These are phyloP conservation scores for Lacanobia wlatinum DNA, from an alignment of 2,888 invertebrate genomes.

Conservation along the genomic window DNA sequence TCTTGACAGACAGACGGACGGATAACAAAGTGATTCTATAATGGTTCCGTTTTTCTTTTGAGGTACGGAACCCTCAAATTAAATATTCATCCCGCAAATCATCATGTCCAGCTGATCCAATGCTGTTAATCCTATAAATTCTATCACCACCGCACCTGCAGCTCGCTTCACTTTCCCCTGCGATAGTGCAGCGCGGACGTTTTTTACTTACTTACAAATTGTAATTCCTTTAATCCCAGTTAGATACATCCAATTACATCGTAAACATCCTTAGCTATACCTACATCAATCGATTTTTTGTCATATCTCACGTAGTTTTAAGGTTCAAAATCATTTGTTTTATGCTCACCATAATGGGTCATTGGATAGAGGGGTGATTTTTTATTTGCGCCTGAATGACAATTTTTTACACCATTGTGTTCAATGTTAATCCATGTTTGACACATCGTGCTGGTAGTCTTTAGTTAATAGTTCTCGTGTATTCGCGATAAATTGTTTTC, in stretches of 20 bases:
- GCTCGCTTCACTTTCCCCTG: slow-evolving; percentile 75
- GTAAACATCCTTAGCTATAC: slow-evolving; percentile 75
- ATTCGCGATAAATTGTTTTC: slow-evolving; percentile 76
- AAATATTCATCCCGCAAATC: slow-evolving; percentile 33
- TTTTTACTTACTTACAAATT: slow-evolving; percentile 89
- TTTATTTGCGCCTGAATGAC: slow-evolving; percentile 81
- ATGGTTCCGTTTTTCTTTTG: no score
- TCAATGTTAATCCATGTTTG: slow-evolving; percentile 88
- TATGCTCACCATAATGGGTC: slow-evolving; percentile 60
- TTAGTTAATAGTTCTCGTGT: slow-evolving; percentile 85
- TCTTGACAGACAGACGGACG: no score
- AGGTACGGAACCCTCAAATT: no score
- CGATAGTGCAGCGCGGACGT: slow-evolving; percentile 72
- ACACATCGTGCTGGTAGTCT: slow-evolving; percentile 84
- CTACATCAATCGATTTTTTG: slow-evolving; percentile 37
- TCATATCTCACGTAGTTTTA: slow-evolving; percentile 38
- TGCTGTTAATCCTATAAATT: slow-evolving; percentile 77
- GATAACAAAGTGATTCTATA: no score
- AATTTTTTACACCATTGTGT: slow-evolving; percentile 88
- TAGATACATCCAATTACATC: slow-evolving; percentile 89
- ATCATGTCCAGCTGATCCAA: slow-evolving; percentile 65
- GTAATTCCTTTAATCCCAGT: slow-evolving; percentile 90
- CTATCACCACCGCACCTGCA: slow-evolving; percentile 85
- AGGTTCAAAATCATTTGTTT: slow-evolving; percentile 64
- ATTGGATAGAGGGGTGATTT: slow-evolving; percentile 76